phyloP scores from a whole-genome alignment of 2,888 invertebrate genomes.

The Drosophila subquinaria region DNA sequence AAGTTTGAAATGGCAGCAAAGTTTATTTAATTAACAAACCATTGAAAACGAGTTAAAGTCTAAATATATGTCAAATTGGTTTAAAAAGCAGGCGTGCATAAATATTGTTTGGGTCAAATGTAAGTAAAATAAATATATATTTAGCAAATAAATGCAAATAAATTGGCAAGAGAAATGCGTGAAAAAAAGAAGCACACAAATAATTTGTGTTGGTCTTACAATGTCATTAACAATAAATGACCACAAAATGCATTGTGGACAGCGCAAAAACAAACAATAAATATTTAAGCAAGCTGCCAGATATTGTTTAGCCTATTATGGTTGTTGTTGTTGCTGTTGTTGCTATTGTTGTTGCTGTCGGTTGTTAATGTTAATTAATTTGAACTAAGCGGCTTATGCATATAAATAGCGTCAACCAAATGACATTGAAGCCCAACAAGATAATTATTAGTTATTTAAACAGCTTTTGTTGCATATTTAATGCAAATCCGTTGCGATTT shows the following conservation, averaged over 20 bases:
- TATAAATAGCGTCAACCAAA: conserved; percentile 67
- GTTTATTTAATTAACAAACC: conserved; percentile 46
- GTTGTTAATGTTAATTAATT: conserved; percentile 78
- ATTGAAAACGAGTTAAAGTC: conserved; percentile 17
- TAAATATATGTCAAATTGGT: conserved; percentile 14
- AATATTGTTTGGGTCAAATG: conserved; percentile 5
- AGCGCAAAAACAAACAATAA: conserved; percentile 61
- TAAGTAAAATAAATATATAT: conserved; percentile 25
- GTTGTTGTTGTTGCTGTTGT: conserved; percentile 12
- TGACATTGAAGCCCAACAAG: conserved; percentile 73
- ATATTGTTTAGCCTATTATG: conserved; percentile 37
- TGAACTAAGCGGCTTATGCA: conserved; percentile 75
- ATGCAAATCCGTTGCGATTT: conserved; percentile 67
- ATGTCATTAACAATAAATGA: conserved; percentile 74
- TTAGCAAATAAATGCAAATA: conserved; percentile 38
- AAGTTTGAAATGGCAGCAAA: conserved; percentile 10
- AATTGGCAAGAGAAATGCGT: conserved; percentile 27
- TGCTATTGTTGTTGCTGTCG: conserved; percentile 31
- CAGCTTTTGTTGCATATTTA: conserved; percentile 72
- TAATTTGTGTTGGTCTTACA: conserved; percentile 72
- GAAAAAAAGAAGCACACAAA: conserved; percentile 42
- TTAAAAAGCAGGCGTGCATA: conserved; percentile 12
- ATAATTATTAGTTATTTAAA: conserved; percentile 80
- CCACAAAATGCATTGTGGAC: conserved; percentile 49
- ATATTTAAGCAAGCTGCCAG: conserved; percentile 62